phyloP scores from a whole-genome alignment of 2,888 invertebrate species.

The Platerodrilus igneus region DNA sequence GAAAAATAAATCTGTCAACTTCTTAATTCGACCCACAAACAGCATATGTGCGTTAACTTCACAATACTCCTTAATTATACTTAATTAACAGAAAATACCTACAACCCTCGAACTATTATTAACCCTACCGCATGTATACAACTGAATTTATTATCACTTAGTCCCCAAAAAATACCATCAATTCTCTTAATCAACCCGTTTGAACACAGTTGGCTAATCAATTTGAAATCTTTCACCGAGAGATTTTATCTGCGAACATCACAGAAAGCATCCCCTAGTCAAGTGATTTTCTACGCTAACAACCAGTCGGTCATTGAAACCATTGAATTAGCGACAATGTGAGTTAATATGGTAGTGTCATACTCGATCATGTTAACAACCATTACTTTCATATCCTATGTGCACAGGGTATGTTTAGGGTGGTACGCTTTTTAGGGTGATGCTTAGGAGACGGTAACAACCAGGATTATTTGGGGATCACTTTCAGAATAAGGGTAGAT shows the following conservation, averaged over 20 bases:
- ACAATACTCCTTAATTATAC: conserved; percentile 36
- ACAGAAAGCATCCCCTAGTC: conserved; percentile 31
- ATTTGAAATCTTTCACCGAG: conserved; percentile 37
- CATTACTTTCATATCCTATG: conserved; percentile 24
- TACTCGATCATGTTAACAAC: conserved; percentile 42
- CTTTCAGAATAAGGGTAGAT: conserved; percentile 13
- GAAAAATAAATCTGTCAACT: background rate
- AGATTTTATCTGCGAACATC: conserved; percentile 38
- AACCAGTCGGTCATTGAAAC: conserved; percentile 20
- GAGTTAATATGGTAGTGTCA: conserved; percentile 45
- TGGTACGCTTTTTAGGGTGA: conserved; percentile 16
- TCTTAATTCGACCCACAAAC: background rate
- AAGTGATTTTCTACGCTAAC: conserved; percentile 28
- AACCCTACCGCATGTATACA: conserved; percentile 25
- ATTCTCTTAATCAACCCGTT: conserved; percentile 41
- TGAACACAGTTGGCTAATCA: conserved; percentile 24
- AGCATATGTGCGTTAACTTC: conserved; percentile 9
- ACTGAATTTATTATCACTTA: conserved; percentile 41
- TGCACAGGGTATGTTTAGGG: conserved; percentile 19
- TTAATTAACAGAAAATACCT: conserved; percentile 34
- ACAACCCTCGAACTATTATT: conserved; percentile 20
- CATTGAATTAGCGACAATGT: conserved; percentile 44
- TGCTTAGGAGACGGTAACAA: conserved; percentile 16
- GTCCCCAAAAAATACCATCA: conserved; percentile 37
- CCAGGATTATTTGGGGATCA: conserved; percentile 20